These are phyloP conservation scores for Crocodylus rhombifer DNA, from an alignment of 2,797 vertebrate genomes.

Conservation along the genomic window DNA sequence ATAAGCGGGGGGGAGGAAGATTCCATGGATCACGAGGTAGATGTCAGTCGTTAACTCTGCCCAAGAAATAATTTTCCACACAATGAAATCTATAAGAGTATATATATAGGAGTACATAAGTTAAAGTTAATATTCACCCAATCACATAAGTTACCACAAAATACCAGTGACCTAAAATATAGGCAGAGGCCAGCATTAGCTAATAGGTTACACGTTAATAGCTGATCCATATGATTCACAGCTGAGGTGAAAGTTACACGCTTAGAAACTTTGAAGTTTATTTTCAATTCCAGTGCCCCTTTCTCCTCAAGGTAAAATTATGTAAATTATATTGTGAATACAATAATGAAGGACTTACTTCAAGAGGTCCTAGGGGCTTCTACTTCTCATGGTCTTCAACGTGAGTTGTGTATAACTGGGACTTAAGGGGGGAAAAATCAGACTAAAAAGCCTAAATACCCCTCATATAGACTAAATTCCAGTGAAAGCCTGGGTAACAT, in stretches of 20 bases:
- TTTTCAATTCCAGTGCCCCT: background rate
- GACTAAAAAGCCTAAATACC: background rate
- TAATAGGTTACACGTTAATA: background rate
- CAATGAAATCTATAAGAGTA: background rate
- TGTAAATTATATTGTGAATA: background rate
- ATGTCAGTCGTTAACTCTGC: background rate
- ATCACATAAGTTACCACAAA: background rate
- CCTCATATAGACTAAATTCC: background rate
- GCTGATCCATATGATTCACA: no score
- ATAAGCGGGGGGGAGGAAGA: background rate
- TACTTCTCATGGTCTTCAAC: background rate
- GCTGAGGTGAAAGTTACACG: no score
- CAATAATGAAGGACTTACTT: fast-evolving
- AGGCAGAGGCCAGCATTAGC: background rate
- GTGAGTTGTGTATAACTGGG: background rate
- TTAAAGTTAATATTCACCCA: background rate
- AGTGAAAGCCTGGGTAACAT: background rate
- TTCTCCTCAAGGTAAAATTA: background rate
- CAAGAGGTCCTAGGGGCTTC: background rate
- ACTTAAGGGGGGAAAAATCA: background rate
- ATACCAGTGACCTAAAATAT: background rate
- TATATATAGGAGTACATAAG: background rate
- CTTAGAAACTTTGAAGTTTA: background rate
- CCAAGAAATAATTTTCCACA: background rate
- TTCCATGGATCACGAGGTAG: background rate